These are phyloP conservation scores for Meriones unguiculatus DNA, from an alignment of 2,113 vertebrate genomes.

Conservation along the genomic window DNA sequence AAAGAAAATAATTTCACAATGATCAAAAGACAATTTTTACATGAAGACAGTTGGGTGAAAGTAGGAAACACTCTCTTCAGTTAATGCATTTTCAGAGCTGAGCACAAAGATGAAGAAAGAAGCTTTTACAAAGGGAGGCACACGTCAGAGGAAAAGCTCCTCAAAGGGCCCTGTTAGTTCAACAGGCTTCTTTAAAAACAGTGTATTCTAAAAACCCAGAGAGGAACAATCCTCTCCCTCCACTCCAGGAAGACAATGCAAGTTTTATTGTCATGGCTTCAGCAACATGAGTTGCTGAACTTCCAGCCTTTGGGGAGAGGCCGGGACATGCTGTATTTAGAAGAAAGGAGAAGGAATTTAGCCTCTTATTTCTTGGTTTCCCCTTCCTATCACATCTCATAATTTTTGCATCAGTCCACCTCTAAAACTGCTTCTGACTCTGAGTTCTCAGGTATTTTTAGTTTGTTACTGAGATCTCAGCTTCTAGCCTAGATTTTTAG, in stretches of 20 bases:
- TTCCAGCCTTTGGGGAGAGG: not conserved
- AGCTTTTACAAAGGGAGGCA: not conserved
- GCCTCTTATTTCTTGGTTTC: not conserved
- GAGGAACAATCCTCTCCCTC: not conserved
- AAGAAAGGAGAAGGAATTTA: not conserved
- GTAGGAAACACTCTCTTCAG: slow-evolving; percentile 43
- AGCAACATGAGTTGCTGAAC: not conserved
- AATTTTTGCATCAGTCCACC: not conserved
- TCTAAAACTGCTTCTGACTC: not conserved
- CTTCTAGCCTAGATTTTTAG: not conserved
- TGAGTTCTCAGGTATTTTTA: not conserved
- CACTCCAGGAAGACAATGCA: not conserved
- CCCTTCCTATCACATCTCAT: not conserved
- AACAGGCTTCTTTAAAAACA: slow-evolving; percentile 35
- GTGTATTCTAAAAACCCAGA: slow-evolving; percentile 29
- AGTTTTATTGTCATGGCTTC: not conserved
- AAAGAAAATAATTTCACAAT: slow-evolving; percentile 36
- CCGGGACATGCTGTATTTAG: not conserved
- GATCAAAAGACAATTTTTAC: slow-evolving; percentile 53
- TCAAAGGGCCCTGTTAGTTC: slow-evolving; percentile 54
- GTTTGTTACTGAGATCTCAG: not conserved
- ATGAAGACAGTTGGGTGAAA: slow-evolving; percentile 33
- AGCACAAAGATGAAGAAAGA: slow-evolving; percentile 65
- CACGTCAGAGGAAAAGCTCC: slow-evolving; percentile 50
- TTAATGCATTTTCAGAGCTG: slow-evolving; percentile 53